These are phyloP conservation scores for Harlomillsia oculata DNA, from an alignment of 1,140 invertebrate genomes.

Conservation along the genomic window DNA sequence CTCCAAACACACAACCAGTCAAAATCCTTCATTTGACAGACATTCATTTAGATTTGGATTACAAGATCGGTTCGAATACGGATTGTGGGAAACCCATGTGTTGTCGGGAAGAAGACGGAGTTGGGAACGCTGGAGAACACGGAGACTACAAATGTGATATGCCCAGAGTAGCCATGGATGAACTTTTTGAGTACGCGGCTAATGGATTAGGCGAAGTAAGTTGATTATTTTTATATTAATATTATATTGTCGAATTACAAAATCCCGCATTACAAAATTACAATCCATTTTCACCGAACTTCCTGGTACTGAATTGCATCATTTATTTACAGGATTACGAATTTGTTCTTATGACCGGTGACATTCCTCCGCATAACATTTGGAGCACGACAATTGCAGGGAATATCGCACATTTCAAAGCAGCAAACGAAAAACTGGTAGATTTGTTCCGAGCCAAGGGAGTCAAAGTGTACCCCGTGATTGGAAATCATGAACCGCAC, in stretches of 20 bases:
- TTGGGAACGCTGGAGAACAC: slow-evolving; percentile 40
- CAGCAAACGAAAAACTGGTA: slow-evolving; percentile 42
- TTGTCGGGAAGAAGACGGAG: slow-evolving; percentile 39
- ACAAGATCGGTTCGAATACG: slow-evolving; percentile 41
- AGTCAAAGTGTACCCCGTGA: slow-evolving; percentile 47
- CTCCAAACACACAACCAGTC: slow-evolving; percentile 27
- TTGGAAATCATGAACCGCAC: slow-evolving; percentile 56
- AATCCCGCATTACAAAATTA: too few species aligned
- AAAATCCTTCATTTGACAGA: slow-evolving; percentile 46
- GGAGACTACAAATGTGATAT: slow-evolving; percentile 45
- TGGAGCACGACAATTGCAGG: slow-evolving; percentile 50
- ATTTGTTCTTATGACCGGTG: slow-evolving; percentile 56
- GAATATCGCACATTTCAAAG: slow-evolving; percentile 43
- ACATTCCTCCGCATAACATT: slow-evolving; percentile 51
- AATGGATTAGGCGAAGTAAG: slow-evolving; percentile 41
- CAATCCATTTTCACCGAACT: too few species aligned
- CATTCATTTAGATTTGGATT: slow-evolving; percentile 45
- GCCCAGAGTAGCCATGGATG: slow-evolving; percentile 41
- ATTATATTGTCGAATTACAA: too few species aligned
- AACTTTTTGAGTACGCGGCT: slow-evolving; percentile 41
- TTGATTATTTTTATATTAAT: too few species aligned
- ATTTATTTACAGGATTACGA: too few species aligned
- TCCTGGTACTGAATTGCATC: too few species aligned
- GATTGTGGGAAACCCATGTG: slow-evolving; percentile 45
- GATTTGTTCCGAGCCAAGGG: slow-evolving; percentile 46